A percentile compares a stretch with the other conserved stretches of the same genome.
phyloP scores from a whole-genome alignment of 2,113 vertebrate species.

The Elgaria multicarinata region DNA sequence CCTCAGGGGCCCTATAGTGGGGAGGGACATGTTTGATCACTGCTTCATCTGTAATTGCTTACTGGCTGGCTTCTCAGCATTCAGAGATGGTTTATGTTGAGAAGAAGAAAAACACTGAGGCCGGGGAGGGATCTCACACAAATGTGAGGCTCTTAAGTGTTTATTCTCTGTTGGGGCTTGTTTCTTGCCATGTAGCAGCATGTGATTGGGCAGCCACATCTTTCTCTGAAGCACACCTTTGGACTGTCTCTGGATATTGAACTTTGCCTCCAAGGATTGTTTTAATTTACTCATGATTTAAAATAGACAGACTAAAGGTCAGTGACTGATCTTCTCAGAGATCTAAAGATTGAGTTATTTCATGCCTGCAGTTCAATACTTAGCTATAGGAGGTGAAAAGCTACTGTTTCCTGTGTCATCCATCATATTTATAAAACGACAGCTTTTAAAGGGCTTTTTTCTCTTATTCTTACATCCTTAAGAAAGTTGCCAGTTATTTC shows the following conservation, averaged over 20 bases:
- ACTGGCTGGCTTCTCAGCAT: background rate
- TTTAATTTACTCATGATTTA: slow-evolving; percentile 39
- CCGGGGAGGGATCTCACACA: background rate
- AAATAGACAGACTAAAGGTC: slow-evolving; percentile 18
- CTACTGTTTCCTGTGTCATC: background rate
- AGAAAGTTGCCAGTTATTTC: background rate
- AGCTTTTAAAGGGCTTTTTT: background rate
- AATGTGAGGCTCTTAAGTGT: background rate
- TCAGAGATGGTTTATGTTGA: background rate
- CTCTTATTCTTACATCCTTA: background rate
- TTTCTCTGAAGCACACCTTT: background rate
- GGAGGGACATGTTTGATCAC: background rate
- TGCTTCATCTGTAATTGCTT: background rate
- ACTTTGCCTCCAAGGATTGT: background rate
- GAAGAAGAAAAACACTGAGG: background rate
- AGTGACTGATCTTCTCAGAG: slow-evolving; percentile 32
- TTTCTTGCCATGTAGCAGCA: background rate
- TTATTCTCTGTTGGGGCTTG: background rate
- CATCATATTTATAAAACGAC: background rate
- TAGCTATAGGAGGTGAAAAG: background rate
- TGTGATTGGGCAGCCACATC: background rate
- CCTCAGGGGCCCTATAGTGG: background rate
- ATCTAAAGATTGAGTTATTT: slow-evolving; percentile 1
- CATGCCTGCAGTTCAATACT: background rate
- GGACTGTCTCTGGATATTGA: accelerated